These are phyloP conservation scores for Anticlea derivata DNA, from an alignment of 2,888 invertebrate genomes.

Conservation along the genomic window DNA sequence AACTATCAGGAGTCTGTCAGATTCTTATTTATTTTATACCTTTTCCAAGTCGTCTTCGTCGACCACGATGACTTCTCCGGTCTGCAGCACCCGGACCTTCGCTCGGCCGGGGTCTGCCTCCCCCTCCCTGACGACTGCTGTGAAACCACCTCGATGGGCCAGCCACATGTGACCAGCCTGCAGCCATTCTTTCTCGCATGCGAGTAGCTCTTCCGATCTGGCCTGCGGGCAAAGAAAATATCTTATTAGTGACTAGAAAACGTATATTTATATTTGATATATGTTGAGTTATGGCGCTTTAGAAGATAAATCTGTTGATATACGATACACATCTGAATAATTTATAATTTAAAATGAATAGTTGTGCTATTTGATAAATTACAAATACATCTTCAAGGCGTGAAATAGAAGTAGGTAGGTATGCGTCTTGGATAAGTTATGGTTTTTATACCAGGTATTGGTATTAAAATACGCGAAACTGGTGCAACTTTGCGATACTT, in stretches of 20 bases:
- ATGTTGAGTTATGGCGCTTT: not conserved
- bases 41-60: constrained; percentile 98
- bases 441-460: too few species aligned
- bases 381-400: not conserved
- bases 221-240: constrained; percentile 71
- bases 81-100: constrained; percentile 90
- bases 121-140: constrained; percentile 90
- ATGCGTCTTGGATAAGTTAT: too few species aligned
- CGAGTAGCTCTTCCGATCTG: constrained; percentile 86
- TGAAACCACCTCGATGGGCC: constrained; percentile 96
- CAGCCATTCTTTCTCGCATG: constrained; percentile 87
- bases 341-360: constrained; percentile 15
- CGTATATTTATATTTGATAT: not conserved
- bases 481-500: too few species aligned
- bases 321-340: constrained; percentile 14
- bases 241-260: not conserved
- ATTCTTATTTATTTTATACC: constrained; percentile 78
- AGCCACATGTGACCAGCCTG: constrained; percentile 93
- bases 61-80: constrained; percentile 92
- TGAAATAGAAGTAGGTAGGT: constrained; percentile 18
- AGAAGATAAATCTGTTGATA: constrained; percentile 1
- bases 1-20: too few species aligned
- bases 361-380: constrained; percentile 9
- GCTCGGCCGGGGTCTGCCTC: constrained; percentile 88
- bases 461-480: too few species aligned